Percentiles rank a stretch among this genome's conserved stretches.
Evolutionary conservation across 2,888 invertebrate species (phyloP).

Genomic region (Mesoligia furuncula): DNA sequence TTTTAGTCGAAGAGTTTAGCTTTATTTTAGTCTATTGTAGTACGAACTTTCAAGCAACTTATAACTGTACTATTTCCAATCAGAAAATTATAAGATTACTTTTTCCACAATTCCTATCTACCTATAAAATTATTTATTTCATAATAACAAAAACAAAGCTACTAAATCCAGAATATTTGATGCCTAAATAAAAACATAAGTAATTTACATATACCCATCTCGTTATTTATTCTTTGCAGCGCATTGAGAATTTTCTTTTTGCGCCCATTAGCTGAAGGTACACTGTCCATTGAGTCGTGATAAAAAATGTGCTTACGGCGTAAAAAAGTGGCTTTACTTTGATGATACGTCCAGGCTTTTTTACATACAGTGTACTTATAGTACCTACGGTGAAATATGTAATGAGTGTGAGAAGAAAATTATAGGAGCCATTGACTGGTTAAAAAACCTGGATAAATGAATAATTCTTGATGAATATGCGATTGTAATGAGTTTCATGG

Average conservation of each 20-base stretch:
- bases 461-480: neutral
- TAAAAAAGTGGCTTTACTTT: constrained; percentile 63
- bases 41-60: neutral
- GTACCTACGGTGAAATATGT: constrained; percentile 1
- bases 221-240: constrained; percentile 40
- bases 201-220: neutral
- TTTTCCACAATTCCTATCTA: neutral
- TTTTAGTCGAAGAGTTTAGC: neutral
- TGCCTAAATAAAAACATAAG: constrained; percentile 9
- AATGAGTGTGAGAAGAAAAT: constrained; percentile 14
- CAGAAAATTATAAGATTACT: neutral
- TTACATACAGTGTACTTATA: constrained; percentile 24
- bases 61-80: neutral
- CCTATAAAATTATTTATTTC: neutral
- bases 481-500: too few species aligned
- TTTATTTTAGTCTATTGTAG: neutral
- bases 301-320: constrained; percentile 60
- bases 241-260: constrained; percentile 47
- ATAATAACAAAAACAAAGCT: neutral
- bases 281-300: constrained; percentile 64
- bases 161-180: neutral
- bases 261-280: constrained; percentile 60
- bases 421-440: constrained; percentile 9
- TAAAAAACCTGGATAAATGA: neutral
- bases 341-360: constrained; percentile 65